Base-by-base conservation (phyloP, 2,113 vertebrate species). In the Upupa epops region DNA sequence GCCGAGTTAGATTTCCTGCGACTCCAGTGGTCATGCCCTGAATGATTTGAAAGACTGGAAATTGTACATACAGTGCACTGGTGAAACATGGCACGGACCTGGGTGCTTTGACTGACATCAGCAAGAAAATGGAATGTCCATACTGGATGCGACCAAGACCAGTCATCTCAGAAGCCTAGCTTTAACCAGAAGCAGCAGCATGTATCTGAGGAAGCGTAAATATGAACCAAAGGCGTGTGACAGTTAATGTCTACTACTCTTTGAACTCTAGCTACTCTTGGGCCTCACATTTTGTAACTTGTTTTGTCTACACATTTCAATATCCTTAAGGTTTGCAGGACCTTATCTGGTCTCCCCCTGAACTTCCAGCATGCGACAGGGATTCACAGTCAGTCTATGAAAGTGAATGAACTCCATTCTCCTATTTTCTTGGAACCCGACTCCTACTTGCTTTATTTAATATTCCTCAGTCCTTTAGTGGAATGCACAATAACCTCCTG, bases 1-100 rank as follows among this genome's bases (percentile, higher is more conserved):
- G 55, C 49, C 93, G 54, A 92, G 79, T 45, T 88, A 79, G 73
- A 79, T 84, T 93, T 86, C 65, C 58, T 90, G 29, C 68, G 61
- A 86, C 46, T 92, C 34, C 28, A 69, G n/a, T 86, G 54, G 70
- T 86, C 72, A 88, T 88, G 64, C 40, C 48, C 56, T 74, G 91
- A 82, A 66, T 48, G 48, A 79, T 70, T 63, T 87, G 81, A 73
- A 86, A 73, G 40, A 51, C 1, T 82, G 55, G 34, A 83, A 28
- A 36, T n/a, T 26, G 42, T 73, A 56, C 17, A 64, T 68, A 55
- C 7, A 73, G 49, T 26, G 83, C 4, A 45, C 7, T 52, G 14
- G 32, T 71, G 37, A 68, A 82, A 94, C 72, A 40, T 13, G 25
- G 89, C 40, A 20, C 21, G n/a, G n/a, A 49, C 17, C 6, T 88